Base-by-base conservation (phyloP, 2,797 vertebrate genomes). In the Pseudochaenichthys georgianus region DNA sequence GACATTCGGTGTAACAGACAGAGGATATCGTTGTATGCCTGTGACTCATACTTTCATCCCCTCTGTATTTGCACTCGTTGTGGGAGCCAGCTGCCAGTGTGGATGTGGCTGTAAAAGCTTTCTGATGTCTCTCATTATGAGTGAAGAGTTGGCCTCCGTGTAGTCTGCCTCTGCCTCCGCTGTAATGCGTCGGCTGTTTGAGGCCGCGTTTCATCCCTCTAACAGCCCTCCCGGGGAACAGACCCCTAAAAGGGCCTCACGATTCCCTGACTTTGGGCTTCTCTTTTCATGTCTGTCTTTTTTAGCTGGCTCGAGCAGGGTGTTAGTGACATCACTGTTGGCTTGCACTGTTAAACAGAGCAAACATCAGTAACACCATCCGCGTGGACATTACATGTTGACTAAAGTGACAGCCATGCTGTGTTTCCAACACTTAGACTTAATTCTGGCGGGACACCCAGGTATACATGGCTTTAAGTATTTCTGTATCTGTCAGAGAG, bases 71-170 rank as follows among this genome's bases (percentile, higher is more conserved):
- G 64, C 21, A 3, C 58, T 68, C 16, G 17, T 79, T 67, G 64
- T 62, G 70, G 68, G 86, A 79, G 75, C 45, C 2, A 12, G n/a
- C 78, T 75, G 58, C 64, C 82, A 72, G 70, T 51, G 9, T 53
- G 55, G 65, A 76, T 77, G 50, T 19, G 70, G 70, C 78, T 65
- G 52, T 62, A 73, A 84, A 76, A 80, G 77, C 75, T 58, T 74
- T 84, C 64, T 83, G 81, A 79, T 86, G 85, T 83, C 53, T 76
- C 76, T 88, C 84, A 84, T 88, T 87, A 88, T 31, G 66, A 78
- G 73, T 58, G 62, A 80, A 82, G 83, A 58, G 76, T 69, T 38
- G 70, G 77, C 79, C 77, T 77, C 77, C 34, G 52, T 80, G 73
- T 75, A 16, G 73, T 72, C 77, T 79, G 60, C 72, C 47, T 82